These are phyloP conservation scores for Electrona antarctica DNA, from an alignment of 2,113 vertebrate genomes.

Conservation along the genomic window DNA sequence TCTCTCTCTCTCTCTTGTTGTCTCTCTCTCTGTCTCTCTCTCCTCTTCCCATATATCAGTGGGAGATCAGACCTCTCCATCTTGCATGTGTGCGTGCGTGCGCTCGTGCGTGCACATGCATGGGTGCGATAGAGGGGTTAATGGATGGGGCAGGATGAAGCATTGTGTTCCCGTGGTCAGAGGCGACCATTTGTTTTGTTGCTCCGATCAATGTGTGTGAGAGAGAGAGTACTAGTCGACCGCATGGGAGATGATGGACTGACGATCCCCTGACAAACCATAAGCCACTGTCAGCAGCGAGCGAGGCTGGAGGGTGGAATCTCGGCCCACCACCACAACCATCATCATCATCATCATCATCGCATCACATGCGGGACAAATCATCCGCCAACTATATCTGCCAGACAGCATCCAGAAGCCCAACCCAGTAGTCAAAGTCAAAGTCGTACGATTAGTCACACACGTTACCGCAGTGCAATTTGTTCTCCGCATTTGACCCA, in stretches of 20 bases:
- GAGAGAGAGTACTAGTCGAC: slow-evolving; percentile 46
- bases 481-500: too few species aligned
- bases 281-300: slow-evolving; percentile 50
- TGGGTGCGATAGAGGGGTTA: slow-evolving; percentile 56
- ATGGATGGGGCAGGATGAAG: slow-evolving; percentile 69
- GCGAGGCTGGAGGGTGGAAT: neutral
- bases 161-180: slow-evolving; percentile 53
- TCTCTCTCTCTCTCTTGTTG: too few species aligned
- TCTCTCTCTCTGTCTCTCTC: neutral
- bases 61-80: slow-evolving; percentile 57
- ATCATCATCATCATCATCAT: slow-evolving; percentile 41
- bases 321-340: slow-evolving; percentile 22
- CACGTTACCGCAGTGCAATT: too few species aligned
- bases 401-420: too few species aligned
- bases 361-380: neutral
- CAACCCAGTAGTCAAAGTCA: too few species aligned
- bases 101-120: too few species aligned
- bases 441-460: too few species aligned
- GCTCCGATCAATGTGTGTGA: slow-evolving; percentile 57
- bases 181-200: slow-evolving; percentile 61
- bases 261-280: too few species aligned
- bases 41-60: slow-evolving; percentile 27
- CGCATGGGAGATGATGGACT: slow-evolving; percentile 63
- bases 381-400: too few species aligned
- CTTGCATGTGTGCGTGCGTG: neutral